Evolutionary conservation across 2,888 invertebrate genomes (phyloP).

Genomic region (Lithosia quadra): DNA sequence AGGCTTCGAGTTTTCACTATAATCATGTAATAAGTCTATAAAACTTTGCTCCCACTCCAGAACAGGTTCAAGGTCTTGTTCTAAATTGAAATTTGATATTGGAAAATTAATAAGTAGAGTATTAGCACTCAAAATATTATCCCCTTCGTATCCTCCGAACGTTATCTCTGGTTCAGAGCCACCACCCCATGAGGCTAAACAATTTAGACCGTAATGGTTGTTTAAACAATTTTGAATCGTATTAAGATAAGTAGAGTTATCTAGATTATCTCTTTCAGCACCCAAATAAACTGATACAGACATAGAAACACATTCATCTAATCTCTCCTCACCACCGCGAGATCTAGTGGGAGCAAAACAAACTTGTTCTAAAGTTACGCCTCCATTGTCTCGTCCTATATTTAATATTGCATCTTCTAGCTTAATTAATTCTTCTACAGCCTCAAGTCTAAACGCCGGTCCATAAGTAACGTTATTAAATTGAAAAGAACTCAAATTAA

Average conservation of each 20-base stretch:
- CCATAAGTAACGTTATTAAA: constrained; percentile 88
- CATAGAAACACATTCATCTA: constrained; percentile 92
- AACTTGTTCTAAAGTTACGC: constrained; percentile 85
- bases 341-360: constrained; percentile 94
- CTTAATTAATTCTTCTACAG: constrained; percentile 90
- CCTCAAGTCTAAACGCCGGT: constrained; percentile 92
- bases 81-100: constrained; percentile 90
- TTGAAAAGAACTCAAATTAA: constrained; percentile 81
- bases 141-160: constrained; percentile 90
- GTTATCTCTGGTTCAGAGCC: constrained; percentile 94
- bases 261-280: constrained; percentile 84
- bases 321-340: constrained; percentile 84
- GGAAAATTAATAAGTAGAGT: constrained; percentile 92
- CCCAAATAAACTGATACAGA: constrained; percentile 94
- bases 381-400: constrained; percentile 86
- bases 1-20: constrained; percentile 80
- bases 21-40: constrained; percentile 89
- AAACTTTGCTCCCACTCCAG: constrained; percentile 93
- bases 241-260: constrained; percentile 75
- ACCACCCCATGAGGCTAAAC: constrained; percentile 95
- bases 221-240: constrained; percentile 76
- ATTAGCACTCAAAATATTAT: constrained; percentile 77
- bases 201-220: constrained; percentile 81
- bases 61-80: constrained; percentile 86
- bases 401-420: constrained; percentile 89